A percentile compares a stretch with the other conserved stretches of the same genome.
phyloP scores from a whole-genome alignment of 2,888 invertebrate genomes.

The Melanotus villosus region DNA sequence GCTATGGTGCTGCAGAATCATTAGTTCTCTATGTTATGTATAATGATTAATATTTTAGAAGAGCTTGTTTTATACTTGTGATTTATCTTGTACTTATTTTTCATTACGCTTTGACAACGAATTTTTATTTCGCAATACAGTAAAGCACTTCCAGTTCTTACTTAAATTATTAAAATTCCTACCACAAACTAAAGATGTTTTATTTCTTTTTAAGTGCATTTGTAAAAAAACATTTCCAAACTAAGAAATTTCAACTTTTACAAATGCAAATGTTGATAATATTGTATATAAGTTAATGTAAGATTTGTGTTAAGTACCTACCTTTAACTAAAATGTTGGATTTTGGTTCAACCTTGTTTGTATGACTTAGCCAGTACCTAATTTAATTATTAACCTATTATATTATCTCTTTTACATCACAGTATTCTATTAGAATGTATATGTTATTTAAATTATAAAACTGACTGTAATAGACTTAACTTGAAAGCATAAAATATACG shows the following conservation, averaged over 20 bases:
- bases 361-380: slow-evolving; percentile 63
- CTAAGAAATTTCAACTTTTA: slow-evolving; percentile 7
- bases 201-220: slow-evolving; percentile 9
- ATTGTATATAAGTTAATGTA: slow-evolving; percentile 47
- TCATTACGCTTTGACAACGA: slow-evolving; percentile 56
- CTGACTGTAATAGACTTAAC: slow-evolving; percentile 49
- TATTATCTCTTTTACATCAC: slow-evolving; percentile 62
- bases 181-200: not conserved
- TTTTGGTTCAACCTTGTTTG: slow-evolving; percentile 59
- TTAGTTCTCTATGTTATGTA: slow-evolving; percentile 46
- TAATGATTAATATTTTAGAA: slow-evolving; percentile 48
- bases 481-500: slow-evolving; percentile 22
- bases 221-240: slow-evolving; percentile 10
- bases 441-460: slow-evolving; percentile 52
- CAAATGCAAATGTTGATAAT: slow-evolving; percentile 48
- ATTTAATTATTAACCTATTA: slow-evolving; percentile 58
- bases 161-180: slow-evolving; percentile 17
- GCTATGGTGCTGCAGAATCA: slow-evolving; percentile 67
- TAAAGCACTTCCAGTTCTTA: slow-evolving; percentile 10
- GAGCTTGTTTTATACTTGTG: slow-evolving; percentile 56
- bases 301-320: slow-evolving; percentile 50
- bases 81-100: slow-evolving; percentile 52
- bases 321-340: slow-evolving; percentile 46
- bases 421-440: slow-evolving; percentile 60
- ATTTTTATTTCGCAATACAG: slow-evolving; percentile 47